These are phyloP conservation scores for Drosophila stalkeri DNA, from an alignment of 2,888 invertebrate genomes.

Conservation along the genomic window DNA sequence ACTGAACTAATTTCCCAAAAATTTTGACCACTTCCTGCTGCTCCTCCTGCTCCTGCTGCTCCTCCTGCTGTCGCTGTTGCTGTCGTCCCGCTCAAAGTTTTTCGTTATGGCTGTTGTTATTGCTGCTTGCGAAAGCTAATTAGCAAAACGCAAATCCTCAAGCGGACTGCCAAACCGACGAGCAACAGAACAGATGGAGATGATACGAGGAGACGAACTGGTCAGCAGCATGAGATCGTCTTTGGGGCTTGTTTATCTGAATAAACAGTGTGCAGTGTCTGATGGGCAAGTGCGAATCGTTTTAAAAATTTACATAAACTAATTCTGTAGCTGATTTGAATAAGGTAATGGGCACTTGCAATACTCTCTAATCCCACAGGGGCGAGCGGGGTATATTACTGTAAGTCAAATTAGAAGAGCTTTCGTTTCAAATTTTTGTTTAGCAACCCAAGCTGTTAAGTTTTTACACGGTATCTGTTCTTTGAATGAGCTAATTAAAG, in stretches of 20 bases:
- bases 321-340: slow-evolving; percentile 80
- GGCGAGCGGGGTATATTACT: background rate
- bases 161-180: slow-evolving; percentile 1
- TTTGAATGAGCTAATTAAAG: background rate
- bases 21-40: slow-evolving; percentile 44
- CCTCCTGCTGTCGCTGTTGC: slow-evolving; percentile 20
- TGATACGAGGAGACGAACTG: slow-evolving; percentile 1
- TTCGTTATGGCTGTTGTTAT: slow-evolving; percentile 53
- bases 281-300: slow-evolving; percentile 42
- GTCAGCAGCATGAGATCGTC: slow-evolving; percentile 40
- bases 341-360: slow-evolving; percentile 68
- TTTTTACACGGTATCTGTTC: background rate
- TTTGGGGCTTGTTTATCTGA: slow-evolving; percentile 55
- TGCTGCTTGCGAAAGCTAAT: slow-evolving; percentile 66
- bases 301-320: slow-evolving; percentile 77
- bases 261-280: slow-evolving; percentile 60
- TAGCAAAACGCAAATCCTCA: slow-evolving; percentile 63
- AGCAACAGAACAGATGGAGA: background rate
- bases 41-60: slow-evolving; percentile 23
- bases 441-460: background rate
- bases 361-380: background rate
- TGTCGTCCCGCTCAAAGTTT: slow-evolving; percentile 34
- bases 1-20: slow-evolving; percentile 54
- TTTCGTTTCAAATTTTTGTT: background rate
- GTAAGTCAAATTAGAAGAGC: background rate